Evolutionary conservation across 2,113 vertebrate species (phyloP), one percentile per base, ranked within the genome.

Genomic region (Perca schrenkii): DNA sequence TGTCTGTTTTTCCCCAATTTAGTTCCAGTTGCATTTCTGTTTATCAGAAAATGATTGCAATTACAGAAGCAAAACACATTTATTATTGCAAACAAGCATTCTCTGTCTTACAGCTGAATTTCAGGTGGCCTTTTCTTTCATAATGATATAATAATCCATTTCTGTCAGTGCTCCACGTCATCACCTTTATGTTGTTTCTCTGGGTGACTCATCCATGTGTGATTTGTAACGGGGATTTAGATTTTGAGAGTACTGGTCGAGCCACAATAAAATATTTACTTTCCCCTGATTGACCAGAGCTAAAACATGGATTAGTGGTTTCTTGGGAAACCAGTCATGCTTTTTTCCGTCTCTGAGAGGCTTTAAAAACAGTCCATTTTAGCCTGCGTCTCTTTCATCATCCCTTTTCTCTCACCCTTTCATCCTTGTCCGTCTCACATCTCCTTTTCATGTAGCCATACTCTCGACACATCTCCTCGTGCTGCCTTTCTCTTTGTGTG

Each of bases 251-350:
- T 25, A 62, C n/a, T 47, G 17, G 12, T 77, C 4, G 3, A 77
- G 36, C 77, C 11, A 4, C 34, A 40, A 49, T 82, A 67, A 89
- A 83, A 86, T 87, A 79, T 88, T 84, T 72, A 87, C 82, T 74
- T 49, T 54, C 54, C 22, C 12, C 43, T 68, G 70, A 89, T 74
- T 88, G 87, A 91, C 86, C 53, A 17, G 66, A 50, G 54, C 80
- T 40, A 43, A 80, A 31, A 74, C 58, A 22, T 75, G 86, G 79
- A 86, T 88, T 74, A 80, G 60, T 52, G 60, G 50, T 67, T 79
- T 83, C 76, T 84, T 75, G 49, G 70, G 47, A 86, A 86, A 81
- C 70, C 50, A 50, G 85, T 84, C 78, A 49, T 52, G 69, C 56
- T 52, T 79, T 3, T 69, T 34, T 19, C 10, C 22, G 3, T 65